Percentiles rank a stretch among this genome's conserved stretches.
These are phyloP conservation scores for Amazona vittata DNA, from an alignment of 2,113 vertebrate species.

Conservation along the genomic window DNA sequence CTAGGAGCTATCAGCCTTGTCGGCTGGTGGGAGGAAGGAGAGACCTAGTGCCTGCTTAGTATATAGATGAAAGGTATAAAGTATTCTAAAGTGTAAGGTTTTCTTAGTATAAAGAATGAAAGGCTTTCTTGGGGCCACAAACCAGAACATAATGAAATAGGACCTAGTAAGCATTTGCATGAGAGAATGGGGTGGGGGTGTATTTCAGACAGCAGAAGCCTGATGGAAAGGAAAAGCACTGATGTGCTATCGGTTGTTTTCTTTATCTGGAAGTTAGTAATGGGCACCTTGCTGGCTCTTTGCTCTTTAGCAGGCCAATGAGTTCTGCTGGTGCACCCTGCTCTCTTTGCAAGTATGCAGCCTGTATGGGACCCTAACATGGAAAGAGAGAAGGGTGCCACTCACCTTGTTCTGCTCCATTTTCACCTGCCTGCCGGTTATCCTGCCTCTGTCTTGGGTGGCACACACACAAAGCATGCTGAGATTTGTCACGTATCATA, in stretches of 20 bases:
- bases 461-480: too few relatives aligned
- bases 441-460: background rate
- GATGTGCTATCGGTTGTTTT: background rate
- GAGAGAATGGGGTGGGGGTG: background rate
- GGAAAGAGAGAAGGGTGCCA: background rate
- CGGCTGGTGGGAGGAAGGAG: background rate
- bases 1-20: background rate
- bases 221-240: background rate
- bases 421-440: background rate
- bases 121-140: background rate
- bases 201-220: background rate
- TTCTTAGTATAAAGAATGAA: background rate
- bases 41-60: background rate
- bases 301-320: too few relatives aligned
- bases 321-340: background rate
- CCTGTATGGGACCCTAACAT: background rate
- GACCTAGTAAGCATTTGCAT: too few relatives aligned
- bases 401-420: background rate
- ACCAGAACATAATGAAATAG: background rate
- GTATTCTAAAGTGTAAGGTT: too few relatives aligned
- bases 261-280: background rate
- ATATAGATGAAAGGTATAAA: background rate
- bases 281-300: background rate
- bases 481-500: background rate
- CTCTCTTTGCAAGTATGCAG: background rate